These are phyloP conservation scores for Scartelaos histophorus DNA, from an alignment of 2,113 vertebrate species.

Conservation along the genomic window DNA sequence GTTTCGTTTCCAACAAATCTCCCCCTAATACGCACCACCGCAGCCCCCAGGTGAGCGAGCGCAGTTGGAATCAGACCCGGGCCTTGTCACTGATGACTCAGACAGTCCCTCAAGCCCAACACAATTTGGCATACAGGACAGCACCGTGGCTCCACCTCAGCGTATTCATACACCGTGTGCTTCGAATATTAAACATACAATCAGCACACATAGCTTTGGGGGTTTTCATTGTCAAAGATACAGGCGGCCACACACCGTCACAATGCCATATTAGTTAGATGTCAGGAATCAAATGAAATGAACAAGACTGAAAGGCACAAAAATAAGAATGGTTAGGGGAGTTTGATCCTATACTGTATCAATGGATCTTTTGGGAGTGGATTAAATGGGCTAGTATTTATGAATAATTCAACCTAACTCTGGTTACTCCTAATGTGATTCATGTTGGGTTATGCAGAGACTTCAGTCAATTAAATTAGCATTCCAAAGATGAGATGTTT, in stretches of 20 bases:
- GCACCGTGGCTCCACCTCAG: constrained; percentile 54
- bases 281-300: constrained; percentile 23
- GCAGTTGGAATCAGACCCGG: constrained; percentile 51
- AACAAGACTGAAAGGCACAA: background rate
- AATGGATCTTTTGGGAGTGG: constrained; percentile 1
- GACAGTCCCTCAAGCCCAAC: constrained; percentile 64
- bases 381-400: constrained; percentile 40
- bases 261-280: constrained; percentile 28
- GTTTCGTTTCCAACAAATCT: constrained; percentile 33
- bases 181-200: constrained; percentile 48
- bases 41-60: constrained; percentile 46
- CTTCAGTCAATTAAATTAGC: constrained; percentile 61
- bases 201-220: constrained; percentile 11
- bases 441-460: constrained; percentile 52
- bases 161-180: constrained; percentile 50
- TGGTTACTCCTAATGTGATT: constrained; percentile 62
- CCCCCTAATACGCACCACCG: constrained; percentile 48
- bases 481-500: constrained; percentile 53
- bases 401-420: constrained; percentile 56
- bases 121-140: constrained; percentile 60
- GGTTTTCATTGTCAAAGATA: constrained; percentile 34
- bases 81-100: constrained; percentile 64
- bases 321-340: constrained; percentile 7
- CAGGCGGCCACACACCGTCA: constrained; percentile 11
- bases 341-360: constrained; percentile 10